Evolutionary conservation across 2,888 invertebrate species (phyloP).

Genomic region (Melanotus villosus): DNA sequence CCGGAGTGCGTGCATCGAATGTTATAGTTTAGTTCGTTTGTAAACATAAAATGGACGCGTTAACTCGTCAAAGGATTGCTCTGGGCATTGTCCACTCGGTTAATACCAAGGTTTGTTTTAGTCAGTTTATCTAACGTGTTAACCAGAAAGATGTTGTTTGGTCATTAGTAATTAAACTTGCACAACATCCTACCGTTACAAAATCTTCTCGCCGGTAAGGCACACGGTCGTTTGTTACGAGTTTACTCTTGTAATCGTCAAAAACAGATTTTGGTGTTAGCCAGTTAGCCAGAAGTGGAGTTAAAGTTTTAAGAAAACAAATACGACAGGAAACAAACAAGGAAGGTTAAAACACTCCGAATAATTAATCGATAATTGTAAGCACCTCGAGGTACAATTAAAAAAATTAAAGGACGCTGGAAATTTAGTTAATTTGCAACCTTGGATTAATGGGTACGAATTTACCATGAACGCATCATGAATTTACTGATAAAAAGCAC

Average conservation of each 20-base stretch:
- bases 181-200: slow-evolving; percentile 20
- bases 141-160: slow-evolving; percentile 34
- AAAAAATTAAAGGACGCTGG: too few species aligned
- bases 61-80: slow-evolving; percentile 39
- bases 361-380: too few species aligned
- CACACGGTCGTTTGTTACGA: slow-evolving; percentile 9
- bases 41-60: slow-evolving; percentile 45
- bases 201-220: slow-evolving; percentile 19
- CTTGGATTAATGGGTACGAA: too few species aligned
- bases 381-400: too few species aligned
- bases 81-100: slow-evolving; percentile 30
- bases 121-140: slow-evolving; percentile 36
- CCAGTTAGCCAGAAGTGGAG: too few species aligned
- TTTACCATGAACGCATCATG: too few species aligned
- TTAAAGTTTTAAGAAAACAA: too few species aligned
- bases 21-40: slow-evolving; percentile 38
- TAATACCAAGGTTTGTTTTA: slow-evolving; percentile 26
- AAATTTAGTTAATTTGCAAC: too few species aligned
- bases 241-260: slow-evolving; percentile 16
- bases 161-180: slow-evolving; percentile 33
- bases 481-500: too few species aligned
- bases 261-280: slow-evolving; percentile 18
- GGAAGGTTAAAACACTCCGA: too few species aligned
- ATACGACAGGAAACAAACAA: too few species aligned
- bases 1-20: slow-evolving; percentile 35